Evolutionary conservation across 2,797 vertebrate species (phyloP), one percentile per base, ranked within the genome.

Genomic region (Platalea minor): DNA sequence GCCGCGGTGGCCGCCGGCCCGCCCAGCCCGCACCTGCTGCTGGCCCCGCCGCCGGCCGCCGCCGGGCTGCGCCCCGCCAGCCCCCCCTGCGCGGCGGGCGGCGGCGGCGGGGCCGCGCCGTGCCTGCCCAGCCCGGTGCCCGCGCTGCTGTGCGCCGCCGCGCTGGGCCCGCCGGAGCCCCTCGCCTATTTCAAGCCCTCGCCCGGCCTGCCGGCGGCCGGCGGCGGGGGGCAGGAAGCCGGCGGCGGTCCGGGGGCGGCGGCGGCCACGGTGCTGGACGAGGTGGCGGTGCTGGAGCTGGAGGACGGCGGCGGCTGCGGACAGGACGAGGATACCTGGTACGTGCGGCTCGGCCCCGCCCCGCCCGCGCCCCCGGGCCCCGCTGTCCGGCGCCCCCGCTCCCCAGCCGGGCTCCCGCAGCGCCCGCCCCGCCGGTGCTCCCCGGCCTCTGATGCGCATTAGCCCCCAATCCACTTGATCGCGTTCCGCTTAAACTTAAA

Each of bases 201-300:
- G 86, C 76, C 91, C 11, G 53, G 67, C 60, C 85, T 53, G 53
- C 29, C 79, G 56, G 89, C 43, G 21, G 72, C 92, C 25, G 89
- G 85, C 45, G 89, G 91, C 57, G 51, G 78, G 10, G 75, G 88
- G 35, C 88, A 89, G n/a, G 96, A 97, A 51, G 63, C 72, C 4
- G 86, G 91, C 65, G 87, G 86, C 46, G 46, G 46, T 21, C 46
- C 46, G 46, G 46, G 46, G 46, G 20, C 46, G 46, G 46, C 45
- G 45, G 45, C 97, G 61, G 95, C 96, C 39, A 97, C 98, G 70
- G 96, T 98, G 77, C 94, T 99, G 98, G 99, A 99, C 50, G 98
- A 99, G 97, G 98, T 99, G 86, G 99, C 99, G 80, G 72, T 98
- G 41, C 95, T 99, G 97, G 99, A 99, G 92, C 98, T 99, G 85